These are phyloP conservation scores for Stenurella melanura DNA, from an alignment of 2,888 invertebrate genomes.

Conservation along the genomic window DNA sequence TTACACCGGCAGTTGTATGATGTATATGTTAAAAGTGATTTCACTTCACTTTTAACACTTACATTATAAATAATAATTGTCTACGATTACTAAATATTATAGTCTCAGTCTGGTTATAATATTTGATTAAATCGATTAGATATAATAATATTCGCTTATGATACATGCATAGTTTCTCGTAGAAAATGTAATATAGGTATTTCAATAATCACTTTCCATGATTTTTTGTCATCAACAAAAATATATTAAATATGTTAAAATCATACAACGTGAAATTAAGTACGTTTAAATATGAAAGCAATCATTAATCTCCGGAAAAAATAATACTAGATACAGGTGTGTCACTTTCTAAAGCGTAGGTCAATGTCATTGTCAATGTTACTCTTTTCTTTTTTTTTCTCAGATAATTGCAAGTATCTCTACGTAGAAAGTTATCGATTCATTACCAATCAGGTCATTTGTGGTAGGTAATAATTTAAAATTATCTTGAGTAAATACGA, in stretches of 20 bases:
- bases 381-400: constrained; percentile 8
- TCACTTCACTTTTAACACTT: no score
- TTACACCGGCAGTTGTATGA: no score
- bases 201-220: no score
- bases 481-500: not conserved
- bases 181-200: no score
- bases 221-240: no score
- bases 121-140: no score
- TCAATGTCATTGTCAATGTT: constrained; percentile 32
- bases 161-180: no score
- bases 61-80: no score
- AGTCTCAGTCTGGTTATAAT: no score
- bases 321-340: constrained; percentile 18
- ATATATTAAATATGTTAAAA: not conserved
- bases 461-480: not conserved
- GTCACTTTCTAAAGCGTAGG: constrained; percentile 38
- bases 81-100: no score
- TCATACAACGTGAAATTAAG: not conserved
- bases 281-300: not conserved
- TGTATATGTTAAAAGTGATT: no score
- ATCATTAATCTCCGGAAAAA: not conserved
- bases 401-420: constrained; percentile 2
- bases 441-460: not conserved
- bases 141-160: no score
- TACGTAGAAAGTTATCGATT: constrained; percentile 28